Evolutionary conservation across 1,140 invertebrate genomes (phyloP).

Genomic region (Drosophila nannoptera): DNA sequence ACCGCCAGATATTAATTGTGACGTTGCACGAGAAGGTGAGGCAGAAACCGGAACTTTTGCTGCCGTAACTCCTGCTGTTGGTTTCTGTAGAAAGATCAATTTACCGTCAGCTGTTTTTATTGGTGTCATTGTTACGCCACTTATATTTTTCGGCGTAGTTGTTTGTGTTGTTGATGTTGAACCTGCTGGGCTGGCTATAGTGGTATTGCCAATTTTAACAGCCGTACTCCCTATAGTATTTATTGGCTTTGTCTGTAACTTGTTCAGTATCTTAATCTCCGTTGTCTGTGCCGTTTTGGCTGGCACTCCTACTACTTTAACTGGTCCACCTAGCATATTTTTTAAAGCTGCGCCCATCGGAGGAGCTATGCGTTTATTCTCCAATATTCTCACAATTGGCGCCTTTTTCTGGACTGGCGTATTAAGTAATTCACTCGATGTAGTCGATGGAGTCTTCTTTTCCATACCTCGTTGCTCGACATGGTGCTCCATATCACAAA

Average conservation of each 20-base stretch:
- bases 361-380: constrained; percentile 44
- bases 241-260: constrained; percentile 35
- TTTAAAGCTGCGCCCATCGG: constrained; percentile 39
- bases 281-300: constrained; percentile 26
- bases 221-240: constrained; percentile 33
- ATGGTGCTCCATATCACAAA: constrained; percentile 17
- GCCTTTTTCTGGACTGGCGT: constrained; percentile 63
- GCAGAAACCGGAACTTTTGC: constrained; percentile 14
- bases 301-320: constrained; percentile 39
- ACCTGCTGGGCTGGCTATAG: constrained; percentile 23
- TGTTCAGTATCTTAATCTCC: constrained; percentile 60
- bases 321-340: constrained; percentile 35
- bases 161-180: constrained; percentile 1
- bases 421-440: constrained; percentile 58
- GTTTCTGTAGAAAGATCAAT: constrained; percentile 57
- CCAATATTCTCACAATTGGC: constrained; percentile 47
- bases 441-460: not conserved
- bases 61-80: not conserved
- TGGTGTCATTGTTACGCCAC: constrained; percentile 46
- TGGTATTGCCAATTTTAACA: constrained; percentile 50
- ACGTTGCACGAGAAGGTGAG: constrained; percentile 6
- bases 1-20: not conserved
- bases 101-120: constrained; percentile 59
- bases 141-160: constrained; percentile 12
- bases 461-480: not conserved